Conservation (phyloP, 2,113 vertebrate species). For the Petrocephalus zakoni region DNA sequence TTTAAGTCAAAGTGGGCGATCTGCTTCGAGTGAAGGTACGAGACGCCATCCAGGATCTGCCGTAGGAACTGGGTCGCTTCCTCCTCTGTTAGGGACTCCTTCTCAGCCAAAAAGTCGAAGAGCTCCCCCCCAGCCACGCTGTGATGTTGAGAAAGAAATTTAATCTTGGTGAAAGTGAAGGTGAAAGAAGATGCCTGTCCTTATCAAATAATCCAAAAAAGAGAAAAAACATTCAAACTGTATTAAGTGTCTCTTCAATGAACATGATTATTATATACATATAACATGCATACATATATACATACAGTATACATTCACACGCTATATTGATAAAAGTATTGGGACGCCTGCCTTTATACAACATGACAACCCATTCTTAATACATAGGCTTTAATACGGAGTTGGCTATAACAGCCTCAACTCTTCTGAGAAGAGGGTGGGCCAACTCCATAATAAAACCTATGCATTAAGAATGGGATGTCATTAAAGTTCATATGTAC, state of each 20-base stretch:
- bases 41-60: constrained; percentile 95
- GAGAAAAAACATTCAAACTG: background rate
- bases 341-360: too few relatives aligned
- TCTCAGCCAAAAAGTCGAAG: constrained; percentile 96
- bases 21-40: constrained; percentile 88
- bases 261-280: background rate
- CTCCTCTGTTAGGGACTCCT: constrained; percentile 93
- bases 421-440: too few relatives aligned
- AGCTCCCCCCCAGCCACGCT: constrained; percentile 96
- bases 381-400: too few relatives aligned
- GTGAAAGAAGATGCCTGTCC: background rate
- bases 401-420: too few relatives aligned
- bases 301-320: background rate
- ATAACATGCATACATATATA: background rate
- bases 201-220: background rate
- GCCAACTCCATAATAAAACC: too few relatives aligned
- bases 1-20: constrained; percentile 98
- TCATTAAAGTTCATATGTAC: too few relatives aligned
- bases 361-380: too few relatives aligned
- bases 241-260: background rate
- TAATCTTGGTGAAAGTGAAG: background rate
- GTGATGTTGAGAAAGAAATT: constrained; percentile 37
- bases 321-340: too few relatives aligned
- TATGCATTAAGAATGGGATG: too few relatives aligned
- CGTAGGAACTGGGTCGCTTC: constrained; percentile 97